phyloP scores from a whole-genome alignment of 2,888 invertebrate genomes.

The Eupsilia transversa region DNA sequence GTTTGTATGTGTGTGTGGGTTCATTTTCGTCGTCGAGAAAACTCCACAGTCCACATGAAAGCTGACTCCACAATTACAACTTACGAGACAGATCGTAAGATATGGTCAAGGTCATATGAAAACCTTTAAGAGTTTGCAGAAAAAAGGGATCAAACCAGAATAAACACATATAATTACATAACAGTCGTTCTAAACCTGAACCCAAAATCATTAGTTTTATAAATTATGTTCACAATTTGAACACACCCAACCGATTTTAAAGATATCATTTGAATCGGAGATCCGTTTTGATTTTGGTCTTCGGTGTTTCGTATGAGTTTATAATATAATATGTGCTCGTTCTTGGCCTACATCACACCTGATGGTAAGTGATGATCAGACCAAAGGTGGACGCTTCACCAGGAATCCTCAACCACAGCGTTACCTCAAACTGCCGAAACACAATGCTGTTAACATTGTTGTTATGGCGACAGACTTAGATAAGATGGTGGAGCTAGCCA shows the following conservation, averaged over 20 bases:
- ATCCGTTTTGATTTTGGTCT: conserved; percentile 18
- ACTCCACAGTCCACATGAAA: not conserved
- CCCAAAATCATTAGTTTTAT: conserved; percentile 30
- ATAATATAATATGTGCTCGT: too few species aligned
- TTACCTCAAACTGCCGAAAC: too few species aligned
- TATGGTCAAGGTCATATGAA: conserved; percentile 1
- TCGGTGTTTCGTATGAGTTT: too few species aligned
- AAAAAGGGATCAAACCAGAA: not conserved
- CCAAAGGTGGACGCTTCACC: too few species aligned
- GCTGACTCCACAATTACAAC: not conserved
- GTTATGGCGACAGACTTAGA: too few species aligned
- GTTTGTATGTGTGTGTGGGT: not conserved
- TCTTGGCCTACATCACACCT: too few species aligned
- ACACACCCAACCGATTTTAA: conserved; percentile 20
- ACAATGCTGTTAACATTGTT: too few species aligned
- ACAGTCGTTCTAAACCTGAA: conserved; percentile 6
- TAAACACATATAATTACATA: conserved; percentile 7
- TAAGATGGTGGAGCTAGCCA: too few species aligned
- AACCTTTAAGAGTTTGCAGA: not conserved
- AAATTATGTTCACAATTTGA: conserved; percentile 38
- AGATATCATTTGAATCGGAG: conserved; percentile 18
- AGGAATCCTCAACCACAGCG: too few species aligned
- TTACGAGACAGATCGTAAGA: not conserved
- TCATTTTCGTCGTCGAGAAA: not conserved
- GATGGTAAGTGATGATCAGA: too few species aligned